Conservation (phyloP, 2,797 vertebrate genomes). For the Onychomys arenicola region DNA sequence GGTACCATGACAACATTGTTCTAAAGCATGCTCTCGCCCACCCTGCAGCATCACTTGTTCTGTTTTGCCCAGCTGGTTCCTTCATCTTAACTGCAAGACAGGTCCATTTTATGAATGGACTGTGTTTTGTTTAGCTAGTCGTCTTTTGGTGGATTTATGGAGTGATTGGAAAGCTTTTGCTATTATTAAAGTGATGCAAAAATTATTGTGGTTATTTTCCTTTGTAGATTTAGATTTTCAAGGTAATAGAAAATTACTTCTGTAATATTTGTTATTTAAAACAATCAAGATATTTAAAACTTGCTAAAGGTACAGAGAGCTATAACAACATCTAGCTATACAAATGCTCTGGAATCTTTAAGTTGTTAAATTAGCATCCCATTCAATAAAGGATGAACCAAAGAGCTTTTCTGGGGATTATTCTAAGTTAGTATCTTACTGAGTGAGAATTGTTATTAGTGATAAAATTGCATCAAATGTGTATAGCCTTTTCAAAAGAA, state of each 20-base stretch:
- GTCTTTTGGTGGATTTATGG: neutral
- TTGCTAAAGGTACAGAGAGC: conserved; percentile 12
- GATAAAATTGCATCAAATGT: conserved; percentile 48
- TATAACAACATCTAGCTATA: neutral
- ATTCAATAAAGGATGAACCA: conserved; percentile 33
- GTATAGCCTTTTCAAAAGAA: conserved; percentile 48
- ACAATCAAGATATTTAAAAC: conserved; percentile 53
- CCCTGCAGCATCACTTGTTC: neutral
- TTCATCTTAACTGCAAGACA: neutral
- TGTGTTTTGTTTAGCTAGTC: neutral
- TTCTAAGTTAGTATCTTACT: conserved; percentile 28
- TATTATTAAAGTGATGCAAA: neutral
- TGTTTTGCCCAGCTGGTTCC: neutral
- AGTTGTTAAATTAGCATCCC: neutral
- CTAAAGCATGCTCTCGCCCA: neutral
- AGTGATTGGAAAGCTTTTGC: conserved; percentile 35
- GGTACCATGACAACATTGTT: neutral
- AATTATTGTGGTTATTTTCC: conserved; percentile 3
- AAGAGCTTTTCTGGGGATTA: neutral
- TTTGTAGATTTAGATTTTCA: conserved; percentile 56
- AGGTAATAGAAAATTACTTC: conserved; percentile 13
- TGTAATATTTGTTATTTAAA: conserved; percentile 16
- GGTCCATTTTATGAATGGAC: neutral
- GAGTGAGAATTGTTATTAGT: conserved; percentile 56
- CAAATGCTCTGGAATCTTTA: conserved; percentile 22